phyloP scores from a whole-genome alignment of 2,113 vertebrate species.

The Platycercus adscitus region DNA sequence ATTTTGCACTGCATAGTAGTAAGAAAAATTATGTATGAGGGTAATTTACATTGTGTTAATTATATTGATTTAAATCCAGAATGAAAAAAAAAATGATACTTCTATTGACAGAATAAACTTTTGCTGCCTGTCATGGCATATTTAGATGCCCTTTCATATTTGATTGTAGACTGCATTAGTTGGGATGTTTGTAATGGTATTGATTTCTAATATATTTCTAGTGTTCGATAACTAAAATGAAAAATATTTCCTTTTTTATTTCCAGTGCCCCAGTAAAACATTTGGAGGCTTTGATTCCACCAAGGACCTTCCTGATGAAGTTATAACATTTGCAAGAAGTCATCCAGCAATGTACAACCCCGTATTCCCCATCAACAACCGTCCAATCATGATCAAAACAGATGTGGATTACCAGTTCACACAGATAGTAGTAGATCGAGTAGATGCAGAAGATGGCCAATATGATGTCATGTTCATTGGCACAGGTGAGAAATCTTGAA shows the following conservation, averaged over 20 bases:
- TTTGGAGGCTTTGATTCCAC: slow-evolving; percentile 98
- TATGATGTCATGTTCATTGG: slow-evolving; percentile 99
- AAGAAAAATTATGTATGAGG: not conserved
- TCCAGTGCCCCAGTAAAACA: slow-evolving; percentile 95
- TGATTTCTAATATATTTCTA: not conserved
- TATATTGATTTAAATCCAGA: not conserved
- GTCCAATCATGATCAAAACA: slow-evolving; percentile 94
- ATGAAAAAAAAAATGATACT: not conserved
- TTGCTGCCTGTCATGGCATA: not conserved
- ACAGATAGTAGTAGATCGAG: slow-evolving; percentile 95
- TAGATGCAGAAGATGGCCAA: slow-evolving; percentile 95
- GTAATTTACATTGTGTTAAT: not conserved
- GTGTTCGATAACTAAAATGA: not conserved
- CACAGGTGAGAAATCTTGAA: slow-evolving; percentile 80
- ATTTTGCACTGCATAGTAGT: not conserved
- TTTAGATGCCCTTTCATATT: not conserved
- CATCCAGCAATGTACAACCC: slow-evolving; percentile 98
- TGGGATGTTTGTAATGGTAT: not conserved
- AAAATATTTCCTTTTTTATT: not conserved
- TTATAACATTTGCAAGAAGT: slow-evolving; percentile 95
- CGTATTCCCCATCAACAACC: slow-evolving; percentile 91
- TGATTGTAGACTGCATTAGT: not conserved
- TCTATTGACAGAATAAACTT: not conserved
- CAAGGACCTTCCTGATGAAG: slow-evolving; percentile 97
- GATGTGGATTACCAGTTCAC: slow-evolving; percentile 98